Conservation (phyloP, 2,888 invertebrate species). For the Drosophila borborema region DNA sequence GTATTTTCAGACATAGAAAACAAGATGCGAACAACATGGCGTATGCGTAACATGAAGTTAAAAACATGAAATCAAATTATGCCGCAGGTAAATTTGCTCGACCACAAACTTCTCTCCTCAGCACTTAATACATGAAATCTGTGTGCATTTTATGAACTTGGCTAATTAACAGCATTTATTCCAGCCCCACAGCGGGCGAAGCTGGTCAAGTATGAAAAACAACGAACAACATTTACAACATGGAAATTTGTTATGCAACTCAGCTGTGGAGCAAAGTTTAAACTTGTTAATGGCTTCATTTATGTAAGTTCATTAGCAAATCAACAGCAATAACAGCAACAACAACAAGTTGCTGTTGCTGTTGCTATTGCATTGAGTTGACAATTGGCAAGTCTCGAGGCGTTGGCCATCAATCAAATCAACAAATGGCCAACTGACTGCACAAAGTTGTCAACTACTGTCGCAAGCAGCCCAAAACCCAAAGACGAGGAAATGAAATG, state of each 20-base stretch:
- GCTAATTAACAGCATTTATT: conserved; percentile 59
- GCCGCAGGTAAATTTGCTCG: conserved; percentile 30
- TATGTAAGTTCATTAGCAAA: conserved; percentile 66
- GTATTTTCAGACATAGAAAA: conserved; percentile 15
- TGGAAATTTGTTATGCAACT: conserved; percentile 32
- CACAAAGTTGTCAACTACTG: conserved; percentile 49
- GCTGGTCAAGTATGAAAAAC: conserved; percentile 12
- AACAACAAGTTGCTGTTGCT: background rate
- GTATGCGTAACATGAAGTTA: conserved; percentile 16
- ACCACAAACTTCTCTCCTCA: conserved; percentile 10
- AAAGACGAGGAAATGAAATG: conserved; percentile 69
- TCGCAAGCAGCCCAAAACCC: conserved; percentile 26
- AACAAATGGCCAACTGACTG: conserved; percentile 64
- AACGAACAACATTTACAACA: conserved; percentile 42
- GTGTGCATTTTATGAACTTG: conserved; percentile 62
- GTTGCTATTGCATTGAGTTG: conserved; percentile 20
- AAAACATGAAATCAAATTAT: conserved; percentile 12
- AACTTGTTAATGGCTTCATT: conserved; percentile 68
- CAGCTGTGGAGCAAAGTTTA: conserved; percentile 11
- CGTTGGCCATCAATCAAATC: conserved; percentile 75
- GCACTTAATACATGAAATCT: conserved; percentile 41
- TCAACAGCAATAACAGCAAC: conserved; percentile 1
- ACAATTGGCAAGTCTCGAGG: conserved; percentile 49
- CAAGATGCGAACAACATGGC: background rate
- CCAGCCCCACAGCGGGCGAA: conserved; percentile 7